phyloP scores from a whole-genome alignment of 1,140 invertebrate species.

The Arctopsyche grandis region DNA sequence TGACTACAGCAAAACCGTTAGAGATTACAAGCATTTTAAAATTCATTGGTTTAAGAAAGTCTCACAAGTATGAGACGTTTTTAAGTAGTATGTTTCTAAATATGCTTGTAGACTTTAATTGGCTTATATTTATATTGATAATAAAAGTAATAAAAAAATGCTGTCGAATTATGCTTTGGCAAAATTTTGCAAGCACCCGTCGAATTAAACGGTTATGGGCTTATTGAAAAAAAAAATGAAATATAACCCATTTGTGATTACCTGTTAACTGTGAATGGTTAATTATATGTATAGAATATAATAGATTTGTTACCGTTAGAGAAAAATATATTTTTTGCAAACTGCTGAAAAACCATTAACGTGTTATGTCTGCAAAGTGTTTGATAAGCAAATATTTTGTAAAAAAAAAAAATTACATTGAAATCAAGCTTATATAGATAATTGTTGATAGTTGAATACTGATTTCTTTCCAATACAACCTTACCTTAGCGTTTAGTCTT shows the following conservation, averaged over 20 bases:
- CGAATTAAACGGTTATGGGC: slow-evolving; percentile 40
- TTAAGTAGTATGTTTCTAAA: background rate
- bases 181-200: slow-evolving; percentile 34
- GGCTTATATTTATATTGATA: slow-evolving; percentile 1
- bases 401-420: background rate
- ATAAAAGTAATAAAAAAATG: slow-evolving; percentile 1
- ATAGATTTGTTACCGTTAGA: slow-evolving; percentile 53
- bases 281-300: slow-evolving; percentile 47
- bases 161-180: slow-evolving; percentile 50
- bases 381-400: slow-evolving; percentile 3
- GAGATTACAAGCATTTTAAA: slow-evolving; percentile 11
- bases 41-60: background rate
- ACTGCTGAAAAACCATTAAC: slow-evolving; percentile 2
- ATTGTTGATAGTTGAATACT: slow-evolving; percentile 18
- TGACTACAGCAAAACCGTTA: background rate
- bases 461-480: slow-evolving; percentile 11
- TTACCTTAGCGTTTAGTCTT: slow-evolving; percentile 32
- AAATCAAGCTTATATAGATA: slow-evolving; percentile 29
- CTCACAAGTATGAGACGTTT: background rate
- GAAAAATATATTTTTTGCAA: slow-evolving; percentile 36
- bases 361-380: slow-evolving; percentile 3
- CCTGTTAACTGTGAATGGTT: slow-evolving; percentile 46
- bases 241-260: slow-evolving; percentile 45
- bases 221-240: background rate
- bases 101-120: slow-evolving; percentile 17